Percentiles rank a stretch among this genome's conserved stretches.
These are phyloP conservation scores for Notoglanidium macrostoma DNA, from an alignment of 2,797 vertebrate genomes.

Conservation along the genomic window DNA sequence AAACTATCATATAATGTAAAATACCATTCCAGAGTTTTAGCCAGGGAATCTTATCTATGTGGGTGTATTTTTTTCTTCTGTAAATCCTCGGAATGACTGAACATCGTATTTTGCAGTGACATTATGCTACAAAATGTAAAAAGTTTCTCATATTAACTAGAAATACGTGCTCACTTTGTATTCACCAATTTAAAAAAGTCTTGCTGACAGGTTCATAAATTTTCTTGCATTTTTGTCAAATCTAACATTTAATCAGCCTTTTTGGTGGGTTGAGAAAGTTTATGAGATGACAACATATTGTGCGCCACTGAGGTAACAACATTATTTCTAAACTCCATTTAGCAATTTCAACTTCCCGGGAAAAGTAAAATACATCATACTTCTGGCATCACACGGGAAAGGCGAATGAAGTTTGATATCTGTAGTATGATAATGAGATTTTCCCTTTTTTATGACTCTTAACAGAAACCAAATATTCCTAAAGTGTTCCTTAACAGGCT, in stretches of 20 bases:
- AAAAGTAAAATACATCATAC: background rate
- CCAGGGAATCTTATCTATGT: background rate
- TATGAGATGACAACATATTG: slow-evolving; percentile 9
- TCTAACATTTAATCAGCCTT: slow-evolving; percentile 1
- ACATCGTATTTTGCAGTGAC: background rate
- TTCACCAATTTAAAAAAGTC: background rate
- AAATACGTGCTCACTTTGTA: background rate
- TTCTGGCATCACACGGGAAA: background rate
- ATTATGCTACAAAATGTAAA: background rate
- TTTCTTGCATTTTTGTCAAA: background rate
- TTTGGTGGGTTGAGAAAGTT: background rate
- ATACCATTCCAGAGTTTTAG: background rate
- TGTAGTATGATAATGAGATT: background rate
- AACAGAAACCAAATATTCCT: background rate
- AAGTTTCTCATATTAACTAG: background rate
- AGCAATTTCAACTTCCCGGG: background rate
- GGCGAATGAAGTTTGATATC: background rate
- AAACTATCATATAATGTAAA: background rate
- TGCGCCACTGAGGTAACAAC: background rate
- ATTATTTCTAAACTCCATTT: background rate
- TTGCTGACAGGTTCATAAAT: slow-evolving; percentile 4
- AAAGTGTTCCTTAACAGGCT: background rate
- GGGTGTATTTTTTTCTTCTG: background rate
- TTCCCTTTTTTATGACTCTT: background rate
- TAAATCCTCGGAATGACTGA: background rate